Conservation (phyloP, 2,888 invertebrate genomes). For the Chrysodeixis includens region DNA sequence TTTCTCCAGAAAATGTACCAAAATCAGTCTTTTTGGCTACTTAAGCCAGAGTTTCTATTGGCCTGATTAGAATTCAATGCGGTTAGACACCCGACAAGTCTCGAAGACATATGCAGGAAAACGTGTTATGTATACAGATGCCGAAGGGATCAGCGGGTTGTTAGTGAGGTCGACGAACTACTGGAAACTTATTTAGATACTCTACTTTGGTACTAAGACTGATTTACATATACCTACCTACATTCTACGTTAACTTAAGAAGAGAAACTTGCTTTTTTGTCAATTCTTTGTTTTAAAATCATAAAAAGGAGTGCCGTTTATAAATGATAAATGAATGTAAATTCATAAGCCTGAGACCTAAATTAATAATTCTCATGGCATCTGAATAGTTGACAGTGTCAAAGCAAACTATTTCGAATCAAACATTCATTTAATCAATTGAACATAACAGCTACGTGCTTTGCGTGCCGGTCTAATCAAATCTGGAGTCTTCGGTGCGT, state of each 20-base stretch:
- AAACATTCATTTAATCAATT: slow-evolving; percentile 79
- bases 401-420: slow-evolving; percentile 69
- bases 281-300: too few relatives aligned
- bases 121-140: slow-evolving; percentile 45
- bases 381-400: slow-evolving; percentile 60
- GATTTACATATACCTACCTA: too few relatives aligned
- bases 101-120: slow-evolving; percentile 45
- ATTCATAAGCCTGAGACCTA: slow-evolving; percentile 16
- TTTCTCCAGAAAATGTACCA: not conserved
- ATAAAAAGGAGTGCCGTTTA: too few relatives aligned
- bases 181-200: slow-evolving; percentile 16
- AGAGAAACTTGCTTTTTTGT: too few relatives aligned
- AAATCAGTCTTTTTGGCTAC: not conserved
- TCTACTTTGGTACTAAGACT: slow-evolving; percentile 7
- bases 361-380: slow-evolving; percentile 67
- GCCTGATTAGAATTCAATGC: slow-evolving; percentile 33
- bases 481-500: slow-evolving; percentile 70
- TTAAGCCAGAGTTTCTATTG: slow-evolving; percentile 17
- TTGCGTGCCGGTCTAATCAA: slow-evolving; percentile 75
- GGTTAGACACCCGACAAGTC: slow-evolving; percentile 36
- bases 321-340: not conserved
- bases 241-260: too few relatives aligned
- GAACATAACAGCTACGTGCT: slow-evolving; percentile 78
- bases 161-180: slow-evolving; percentile 3
- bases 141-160: slow-evolving; percentile 37